Base-by-base conservation (phyloP, 2,113 vertebrate species). In the Agapornis roseicollis region DNA sequence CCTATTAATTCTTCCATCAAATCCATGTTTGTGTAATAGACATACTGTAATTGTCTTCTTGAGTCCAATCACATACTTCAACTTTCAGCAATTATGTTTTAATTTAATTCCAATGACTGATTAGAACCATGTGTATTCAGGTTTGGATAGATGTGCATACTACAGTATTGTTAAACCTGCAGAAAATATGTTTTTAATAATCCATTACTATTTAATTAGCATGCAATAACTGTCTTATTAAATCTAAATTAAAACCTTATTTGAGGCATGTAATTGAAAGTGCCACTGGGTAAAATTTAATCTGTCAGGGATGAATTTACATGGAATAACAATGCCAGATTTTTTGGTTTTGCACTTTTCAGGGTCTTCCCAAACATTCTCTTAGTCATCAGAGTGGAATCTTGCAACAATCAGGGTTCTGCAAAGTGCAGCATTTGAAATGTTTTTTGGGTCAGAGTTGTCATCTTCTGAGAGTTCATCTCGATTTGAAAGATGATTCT, bases 191-290 rank as follows among this genome's bases (percentile, higher is more conserved):
- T 95, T 97, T 97, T 97, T 94, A 94, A 95, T 96, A 96, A 96
- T 94, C 96, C 71, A 96, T 95, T 97, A 96, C 71, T 73, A 96
- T 94, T 95, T 97, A 96, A 97, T 97, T 97, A 98, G 77, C 76
- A 91, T 97, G 81, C 96, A 97, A 97, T 98, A 97, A 96, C 94
- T 96, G 92, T 97, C 92, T 93, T 98, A 97, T 97, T 98, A 97
- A 96, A 94, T 97, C 88, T 94, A 95, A 96, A 97, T 97, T 94
- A 96, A 97, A 93, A 94, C 89, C 88, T 97, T 96, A 97, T 94
- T 97, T 96, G 88, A 97, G 87, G 78, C 91, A 87, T 95, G 60
- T 94, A 97, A 96, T 96, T 97, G 94, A 96, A 97, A 95, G 82
- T 96, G 93, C 96, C 96, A 97, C 91, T 96, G 97, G 85, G 93